Conservation (phyloP, 35 echinoderm and acorn worm genomes). For the Ptychodera flava region DNA sequence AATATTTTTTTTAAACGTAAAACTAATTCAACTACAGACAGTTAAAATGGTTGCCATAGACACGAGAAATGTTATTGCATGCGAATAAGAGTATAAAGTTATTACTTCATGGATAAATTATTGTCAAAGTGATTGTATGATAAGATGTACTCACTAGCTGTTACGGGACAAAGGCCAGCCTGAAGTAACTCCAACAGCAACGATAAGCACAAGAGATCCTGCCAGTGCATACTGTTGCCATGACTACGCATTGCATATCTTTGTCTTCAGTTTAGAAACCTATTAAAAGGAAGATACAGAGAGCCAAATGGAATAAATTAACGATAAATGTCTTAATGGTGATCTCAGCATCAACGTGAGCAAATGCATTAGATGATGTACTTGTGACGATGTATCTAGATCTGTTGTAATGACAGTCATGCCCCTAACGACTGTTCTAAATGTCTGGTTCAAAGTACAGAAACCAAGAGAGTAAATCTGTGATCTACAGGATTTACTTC, state of each 20-base stretch:
- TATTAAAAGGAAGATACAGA: neutral
- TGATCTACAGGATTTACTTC: no score
- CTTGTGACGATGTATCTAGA: neutral
- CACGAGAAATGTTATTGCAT: neutral
- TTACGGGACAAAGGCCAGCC: neutral
- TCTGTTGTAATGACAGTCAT: neutral
- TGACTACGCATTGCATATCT: neutral
- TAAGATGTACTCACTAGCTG: neutral
- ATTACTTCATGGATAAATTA: no score
- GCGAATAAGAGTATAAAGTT: no score
- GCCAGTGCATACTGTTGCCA: neutral
- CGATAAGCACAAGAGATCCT: neutral
- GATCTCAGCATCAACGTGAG: no score
- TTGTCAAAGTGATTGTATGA: no score
- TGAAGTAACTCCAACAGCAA: neutral
- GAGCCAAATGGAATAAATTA: neutral
- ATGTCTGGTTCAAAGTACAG: neutral
- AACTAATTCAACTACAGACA: neutral
- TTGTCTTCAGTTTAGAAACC: neutral
- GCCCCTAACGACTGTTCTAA: neutral
- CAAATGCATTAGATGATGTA: neutral
- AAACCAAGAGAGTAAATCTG: no score
- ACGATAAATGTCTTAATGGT: no score
- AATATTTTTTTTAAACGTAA: neutral
- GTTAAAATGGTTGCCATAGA: neutral